Evolutionary conservation across 2,797 vertebrate genomes (phyloP), one percentile per base, ranked within the genome.

Genomic region (Enteromius mattozi): DNA sequence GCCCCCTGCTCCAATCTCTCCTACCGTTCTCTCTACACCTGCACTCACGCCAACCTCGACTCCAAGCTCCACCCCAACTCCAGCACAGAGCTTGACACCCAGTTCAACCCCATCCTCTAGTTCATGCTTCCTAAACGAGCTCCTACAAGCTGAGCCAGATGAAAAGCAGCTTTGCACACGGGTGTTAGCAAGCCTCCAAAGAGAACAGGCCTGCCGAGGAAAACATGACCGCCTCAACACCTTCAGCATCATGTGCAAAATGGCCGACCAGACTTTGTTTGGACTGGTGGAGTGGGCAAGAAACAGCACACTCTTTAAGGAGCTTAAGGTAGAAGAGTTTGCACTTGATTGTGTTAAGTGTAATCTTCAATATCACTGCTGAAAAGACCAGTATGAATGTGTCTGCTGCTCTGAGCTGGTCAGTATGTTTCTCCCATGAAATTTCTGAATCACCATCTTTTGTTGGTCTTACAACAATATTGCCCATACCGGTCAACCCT

Each of bases 241-340:
- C 2, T 96, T 96, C 87, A 96, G 94, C 86, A 95, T 96, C 88
- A 96, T 96, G 95, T 96, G 95, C 89, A 96, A 96, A 87, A 95
- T 96, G 93, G 94, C 95, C 0, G 96, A 96, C 89, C 95, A 94
- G 89, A 96, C 94, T 5, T 88, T 96, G 79, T 96, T 96, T 75
- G 93, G 94, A 8, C 91, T 96, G 10, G 95, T 96, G 88, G 94
- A 96, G 88, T 96, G 96, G 95, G 94, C 95, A 68, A 93, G 96
- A 87, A 95, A 94, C 89, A 93, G 94, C 12, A 8, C 87, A 12
- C 91, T 96, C 82, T 96, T 96, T 89, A 96, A 96, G 78, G 95
- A 95, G 63, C 92, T 96, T 35, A 95, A 95, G 95, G 96, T 96
- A 89, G 14, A 65, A 7, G 24, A 65, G 21, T 72, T 37, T 10